Evolutionary conservation across 2,888 invertebrate genomes (phyloP).

Genomic region (Neocrepidodera transversa): DNA sequence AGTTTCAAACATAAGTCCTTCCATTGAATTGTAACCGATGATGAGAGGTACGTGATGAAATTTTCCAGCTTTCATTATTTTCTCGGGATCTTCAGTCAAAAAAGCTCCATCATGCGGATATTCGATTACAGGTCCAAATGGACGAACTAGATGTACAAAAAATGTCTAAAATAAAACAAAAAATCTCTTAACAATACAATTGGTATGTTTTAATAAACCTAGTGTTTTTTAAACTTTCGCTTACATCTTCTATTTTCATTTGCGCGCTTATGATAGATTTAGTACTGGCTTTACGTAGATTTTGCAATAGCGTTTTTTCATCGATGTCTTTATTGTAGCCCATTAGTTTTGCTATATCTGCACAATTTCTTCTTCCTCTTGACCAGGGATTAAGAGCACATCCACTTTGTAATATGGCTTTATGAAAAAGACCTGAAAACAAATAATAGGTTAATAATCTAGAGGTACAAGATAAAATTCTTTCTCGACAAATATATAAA

Average conservation of each 20-base stretch:
- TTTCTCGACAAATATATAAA: too few species aligned
- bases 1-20: conserved; percentile 15
- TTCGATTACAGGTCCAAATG: conserved; percentile 16
- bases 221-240: not conserved
- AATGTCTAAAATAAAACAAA: conserved; percentile 5
- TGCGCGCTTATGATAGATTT: conserved; percentile 8
- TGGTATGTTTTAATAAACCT: not conserved
- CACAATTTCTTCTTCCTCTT: conserved; percentile 9
- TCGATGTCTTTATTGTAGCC: conserved; percentile 2
- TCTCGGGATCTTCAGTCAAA: conserved; percentile 14
- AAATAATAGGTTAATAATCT: not conserved
- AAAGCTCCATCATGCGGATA: conserved; percentile 20
- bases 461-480: too few species aligned
- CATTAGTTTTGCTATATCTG: conserved; percentile 14
- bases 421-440: conserved; percentile 32
- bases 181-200: not conserved
- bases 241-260: conserved; percentile 9
- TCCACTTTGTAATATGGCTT: conserved; percentile 31
- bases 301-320: conserved; percentile 16
- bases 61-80: conserved; percentile 18
- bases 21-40: conserved; percentile 9
- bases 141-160: not conserved
- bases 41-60: conserved; percentile 14
- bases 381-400: conserved; percentile 13
- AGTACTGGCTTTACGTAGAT: not conserved